A percentile compares a stretch with the other conserved stretches of the same genome.
These are phyloP conservation scores for Mercenaria mercenaria DNA, from an alignment of 1,140 invertebrate genomes.

Conservation along the genomic window DNA sequence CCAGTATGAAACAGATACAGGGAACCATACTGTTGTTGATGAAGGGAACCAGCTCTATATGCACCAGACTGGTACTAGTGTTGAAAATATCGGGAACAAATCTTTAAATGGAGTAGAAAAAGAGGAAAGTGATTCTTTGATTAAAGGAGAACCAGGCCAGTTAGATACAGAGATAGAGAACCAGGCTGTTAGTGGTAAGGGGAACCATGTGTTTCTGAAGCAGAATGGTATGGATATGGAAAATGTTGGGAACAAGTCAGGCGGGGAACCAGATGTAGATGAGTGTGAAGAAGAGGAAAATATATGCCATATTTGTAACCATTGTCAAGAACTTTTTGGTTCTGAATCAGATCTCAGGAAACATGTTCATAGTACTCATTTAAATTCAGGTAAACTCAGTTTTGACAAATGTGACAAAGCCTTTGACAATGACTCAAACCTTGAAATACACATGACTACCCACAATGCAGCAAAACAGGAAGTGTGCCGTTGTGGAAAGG, in stretches of 20 bases:
- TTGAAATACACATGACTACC: not conserved
- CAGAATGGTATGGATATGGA: not conserved
- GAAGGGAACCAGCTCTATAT: not conserved
- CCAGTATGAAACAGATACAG: not conserved
- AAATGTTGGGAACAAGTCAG: not conserved
- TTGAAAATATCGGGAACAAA: not conserved
- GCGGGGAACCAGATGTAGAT: not conserved
- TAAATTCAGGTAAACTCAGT: not conserved
- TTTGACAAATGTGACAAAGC: constrained; percentile 31
- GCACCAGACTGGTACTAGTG: not conserved
- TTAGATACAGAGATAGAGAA: not conserved
- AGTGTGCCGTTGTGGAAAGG: constrained; percentile 52
- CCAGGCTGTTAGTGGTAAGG: not conserved
- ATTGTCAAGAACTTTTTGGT: constrained; percentile 45
- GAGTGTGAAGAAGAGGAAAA: not conserved
- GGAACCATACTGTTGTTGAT: not conserved
- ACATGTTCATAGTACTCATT: constrained; percentile 29
- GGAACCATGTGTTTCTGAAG: not conserved
- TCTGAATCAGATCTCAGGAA: not conserved
- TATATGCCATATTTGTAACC: constrained; percentile 33
- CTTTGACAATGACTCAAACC: not conserved
- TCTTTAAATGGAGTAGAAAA: not conserved
- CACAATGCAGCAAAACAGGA: constrained; percentile 42
- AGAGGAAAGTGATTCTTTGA: not conserved
- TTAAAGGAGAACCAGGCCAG: not conserved